phyloP scores from a whole-genome alignment of 2,113 vertebrate genomes.

The Myotis lucifugus region DNA sequence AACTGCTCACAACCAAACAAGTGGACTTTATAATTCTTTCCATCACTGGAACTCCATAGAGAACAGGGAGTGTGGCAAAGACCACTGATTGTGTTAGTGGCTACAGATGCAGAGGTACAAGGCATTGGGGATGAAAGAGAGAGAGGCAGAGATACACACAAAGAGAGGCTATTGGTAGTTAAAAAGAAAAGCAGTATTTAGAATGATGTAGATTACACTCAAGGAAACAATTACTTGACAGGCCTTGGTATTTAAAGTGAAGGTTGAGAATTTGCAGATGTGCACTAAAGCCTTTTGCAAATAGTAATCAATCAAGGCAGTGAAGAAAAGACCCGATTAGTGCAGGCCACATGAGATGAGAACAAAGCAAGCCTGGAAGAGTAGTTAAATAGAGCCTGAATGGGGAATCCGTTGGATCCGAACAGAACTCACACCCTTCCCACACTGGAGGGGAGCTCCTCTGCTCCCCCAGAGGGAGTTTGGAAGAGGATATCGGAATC shows the following conservation, averaged over 20 bases:
- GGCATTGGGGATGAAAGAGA: neutral
- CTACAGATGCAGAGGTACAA: neutral
- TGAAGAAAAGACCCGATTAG: neutral
- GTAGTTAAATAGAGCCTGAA: neutral
- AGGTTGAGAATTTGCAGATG: neutral
- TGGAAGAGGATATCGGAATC: neutral
- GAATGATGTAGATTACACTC: neutral
- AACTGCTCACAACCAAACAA: neutral
- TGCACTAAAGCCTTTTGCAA: neutral
- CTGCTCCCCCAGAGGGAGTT: neutral
- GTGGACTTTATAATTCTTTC: neutral
- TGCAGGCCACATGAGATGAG: neutral
- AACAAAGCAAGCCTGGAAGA: neutral
- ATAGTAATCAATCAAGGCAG: neutral
- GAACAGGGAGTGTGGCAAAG: neutral
- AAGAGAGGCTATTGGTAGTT: neutral
- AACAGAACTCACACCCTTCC: neutral
- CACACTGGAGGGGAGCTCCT: neutral
- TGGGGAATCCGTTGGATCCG: neutral
- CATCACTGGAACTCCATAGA: neutral
- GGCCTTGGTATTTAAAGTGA: neutral
- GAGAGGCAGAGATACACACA: neutral
- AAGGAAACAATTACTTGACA: neutral
- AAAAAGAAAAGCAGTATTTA: neutral
- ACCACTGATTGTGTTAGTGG: neutral